phyloP scores from a whole-genome alignment of 2,888 invertebrate genomes.

The Tineola bisselliella region DNA sequence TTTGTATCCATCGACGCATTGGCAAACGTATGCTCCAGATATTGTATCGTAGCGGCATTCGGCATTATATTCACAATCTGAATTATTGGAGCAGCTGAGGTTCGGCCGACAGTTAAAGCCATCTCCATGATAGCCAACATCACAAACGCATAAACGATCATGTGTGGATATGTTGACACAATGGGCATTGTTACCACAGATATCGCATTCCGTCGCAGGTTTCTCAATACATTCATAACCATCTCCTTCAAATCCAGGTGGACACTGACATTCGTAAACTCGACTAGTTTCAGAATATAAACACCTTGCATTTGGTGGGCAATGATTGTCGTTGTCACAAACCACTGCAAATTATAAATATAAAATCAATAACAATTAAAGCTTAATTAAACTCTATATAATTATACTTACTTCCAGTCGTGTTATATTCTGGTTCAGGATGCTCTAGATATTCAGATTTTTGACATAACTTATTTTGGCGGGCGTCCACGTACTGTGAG shows the following conservation, averaged over 20 bases:
- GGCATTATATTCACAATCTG: constrained; percentile 76
- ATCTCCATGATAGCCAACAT: constrained; percentile 83
- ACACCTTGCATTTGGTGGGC: constrained; percentile 85
- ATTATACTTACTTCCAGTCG: constrained; percentile 9
- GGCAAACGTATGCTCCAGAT: constrained; percentile 74
- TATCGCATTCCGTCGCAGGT: constrained; percentile 48
- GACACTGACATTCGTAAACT: constrained; percentile 78
- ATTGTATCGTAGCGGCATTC: constrained; percentile 74
- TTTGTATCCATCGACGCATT: constrained; percentile 79
- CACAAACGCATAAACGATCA: constrained; percentile 80
- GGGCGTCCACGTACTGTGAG: constrained; percentile 27
- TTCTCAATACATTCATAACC: constrained; percentile 76
- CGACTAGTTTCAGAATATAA: constrained; percentile 65
- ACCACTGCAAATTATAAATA: constrained; percentile 60
- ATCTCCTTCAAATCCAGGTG: constrained; percentile 86
- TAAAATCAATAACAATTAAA: not conserved
- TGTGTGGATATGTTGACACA: constrained; percentile 76
- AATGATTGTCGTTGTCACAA: constrained; percentile 80
- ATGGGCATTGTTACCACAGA: constrained; percentile 78
- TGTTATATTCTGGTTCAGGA: not conserved
- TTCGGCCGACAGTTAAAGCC: constrained; percentile 78
- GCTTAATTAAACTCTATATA: not conserved
- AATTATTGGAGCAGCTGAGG: constrained; percentile 71
- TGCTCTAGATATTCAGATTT: not conserved
- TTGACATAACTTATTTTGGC: constrained; percentile 41